Evolutionary conservation across 2,797 vertebrate species (phyloP), one percentile per base, ranked within the genome.

Genomic region (Helicolenus hilgendorfi): DNA sequence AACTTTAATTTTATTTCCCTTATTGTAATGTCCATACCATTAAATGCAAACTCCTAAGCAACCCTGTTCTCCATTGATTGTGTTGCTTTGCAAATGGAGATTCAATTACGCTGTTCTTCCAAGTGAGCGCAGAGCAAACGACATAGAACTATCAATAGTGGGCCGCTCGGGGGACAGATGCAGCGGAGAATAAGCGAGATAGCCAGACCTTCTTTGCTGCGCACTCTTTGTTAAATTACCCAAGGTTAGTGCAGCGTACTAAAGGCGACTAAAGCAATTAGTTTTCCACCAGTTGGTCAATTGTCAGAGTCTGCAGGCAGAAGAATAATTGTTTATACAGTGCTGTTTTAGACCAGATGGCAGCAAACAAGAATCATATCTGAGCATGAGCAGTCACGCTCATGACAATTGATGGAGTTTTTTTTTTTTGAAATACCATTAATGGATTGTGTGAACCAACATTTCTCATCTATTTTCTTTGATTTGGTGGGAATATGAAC

Each of bases 71-170:
- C 60, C 45, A 93, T 95, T 89, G 94, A 96, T 93, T 93, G 89
- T 84, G 87, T 83, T 83, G 85, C 85, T 91, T 91, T 90, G 88
- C 89, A 81, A 94, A 94, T 92, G 81, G 92, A 94, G 85, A 94
- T 95, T 95, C 89, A 94, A 95, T 96, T 93, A 93, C 69, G 14
- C 87, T 62, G 82, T 86, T 95, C 89, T 93, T 94, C 87, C 92
- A 84, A 89, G 88, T 86, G 92, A 91, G 71, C 56, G 78, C 82
- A 55, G 84, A 83, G 83, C 78, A 88, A 95, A 95, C 78, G 79
- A 81, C 85, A 86, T 56, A 72, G 81, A 89, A 84, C 84, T 68
- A 89, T 95, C 92, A 87, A 89, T 90, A 85, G 77, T 11, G 24
- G 59, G 77, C 74, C 58, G 86, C 87, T 89, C 24, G 27, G 83